Base-by-base conservation (phyloP, 2,888 invertebrate genomes). In the Drosophila ustulata region DNA sequence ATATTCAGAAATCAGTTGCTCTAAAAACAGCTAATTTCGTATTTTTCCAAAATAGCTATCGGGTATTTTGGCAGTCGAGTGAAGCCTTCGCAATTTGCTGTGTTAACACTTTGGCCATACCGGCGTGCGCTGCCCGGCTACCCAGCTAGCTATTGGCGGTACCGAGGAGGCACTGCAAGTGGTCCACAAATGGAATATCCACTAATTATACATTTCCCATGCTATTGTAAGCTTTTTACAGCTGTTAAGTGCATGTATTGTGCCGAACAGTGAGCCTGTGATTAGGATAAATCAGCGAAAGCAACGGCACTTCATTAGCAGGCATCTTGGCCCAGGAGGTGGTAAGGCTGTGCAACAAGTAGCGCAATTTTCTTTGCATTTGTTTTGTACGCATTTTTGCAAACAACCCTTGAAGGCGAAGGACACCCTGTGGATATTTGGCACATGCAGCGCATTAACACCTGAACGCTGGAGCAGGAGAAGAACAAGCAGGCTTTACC, bases 161-260 rank as follows among this genome's bases (percentile, higher is more conserved):
- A 39, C 13, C 4, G 13, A n/a, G 7, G 13, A 46, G 18, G 18
- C 56, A 39, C 58, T 39, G 50, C 41, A 84, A 79, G 82, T 79
- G 85, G 80, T 88, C 87, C 71, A 73, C 81, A 39, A 39, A 39
- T 39, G 13, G 9, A 39, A 39, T 39, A 39, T 39, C 61, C 78
- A 82, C 84, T 89, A 90, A 90, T 89, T 89, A 82, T 26, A 30
- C 80, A 82, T 79, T 89, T 89, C 89, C 86, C 89, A 89, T 79
- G 80, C 66, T 71, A 59, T 52, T 58, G 37, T 41, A 8, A 75
- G 73, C 70, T 52, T 45, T 46, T n/a, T 58, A 45, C 45, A 32
- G 28, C 28, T 61, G 25, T 67, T 72, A 78, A 75, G 69, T 78
- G 78, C 71, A 64, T 45, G 52, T 51, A 70, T 57, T 78, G 72